Base-by-base conservation (phyloP, 2,113 vertebrate genomes). In the Oriolus oriolus region DNA sequence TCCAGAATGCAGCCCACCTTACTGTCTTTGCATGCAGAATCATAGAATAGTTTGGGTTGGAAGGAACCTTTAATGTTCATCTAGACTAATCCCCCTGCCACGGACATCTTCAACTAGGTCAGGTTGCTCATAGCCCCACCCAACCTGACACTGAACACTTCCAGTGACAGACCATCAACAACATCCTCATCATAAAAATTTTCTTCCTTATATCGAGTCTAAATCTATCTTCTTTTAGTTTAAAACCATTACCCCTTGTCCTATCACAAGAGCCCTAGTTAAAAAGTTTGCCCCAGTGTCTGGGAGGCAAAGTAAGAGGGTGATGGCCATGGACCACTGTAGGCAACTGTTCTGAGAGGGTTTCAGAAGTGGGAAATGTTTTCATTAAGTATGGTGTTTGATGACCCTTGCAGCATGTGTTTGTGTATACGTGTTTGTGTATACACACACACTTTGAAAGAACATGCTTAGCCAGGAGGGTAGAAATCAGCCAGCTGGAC, bases 361-460 rank as follows among this genome's bases (percentile, higher is more conserved):
- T 41, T 57, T 89, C 22, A 45, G 26, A 64, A 92, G 11, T 21
- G 6, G 21, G 44, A 83, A 86, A 28, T 45, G 28, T 17, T 77
- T 86, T 69, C 66, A 73, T 23, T 47, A 74, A 45, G 20, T 18
- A 27, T 4, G 13, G 21, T 42, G 23, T 39, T 23, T 71, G 35
- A 79, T 9, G 22, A 64, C 2, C 19, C 27, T 52, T 68, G 21
- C 3, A 50, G n/a, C 13, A 26, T 23, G 33, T 16, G 5, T 22
- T 37, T n/a, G 18, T 7, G 10, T 33, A 15, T 30, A 35, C 19
- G 16, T 4, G 39, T 8, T 19, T 13, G 9, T 31, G 13, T 21
- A 3, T 5, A 14, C 8, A 22, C 2, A 50, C 8, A 65, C 0
- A 11, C 0, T 0, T 8, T 63, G 5, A 60, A 69, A 64, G 24